Conservation (phyloP, 23 tunicate genomes). For the Ciona savignyi region DNA sequence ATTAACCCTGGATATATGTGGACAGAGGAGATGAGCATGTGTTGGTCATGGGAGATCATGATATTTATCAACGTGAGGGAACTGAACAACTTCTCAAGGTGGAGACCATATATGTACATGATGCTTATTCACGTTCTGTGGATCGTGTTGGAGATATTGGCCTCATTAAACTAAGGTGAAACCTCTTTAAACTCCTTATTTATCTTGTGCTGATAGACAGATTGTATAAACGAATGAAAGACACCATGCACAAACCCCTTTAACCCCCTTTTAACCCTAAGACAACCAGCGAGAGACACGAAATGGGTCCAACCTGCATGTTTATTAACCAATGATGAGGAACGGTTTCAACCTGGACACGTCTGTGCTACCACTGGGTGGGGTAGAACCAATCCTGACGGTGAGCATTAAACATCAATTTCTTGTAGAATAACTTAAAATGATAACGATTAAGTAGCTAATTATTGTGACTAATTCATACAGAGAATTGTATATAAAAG, state of each 20-base stretch:
- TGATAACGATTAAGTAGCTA: too few species aligned
- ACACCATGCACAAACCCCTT: background rate
- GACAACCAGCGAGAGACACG: conserved; percentile 55
- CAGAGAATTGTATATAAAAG: too few species aligned
- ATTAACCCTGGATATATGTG: too few species aligned
- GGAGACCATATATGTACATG: conserved; percentile 40
- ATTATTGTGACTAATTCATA: too few species aligned
- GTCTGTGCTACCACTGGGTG: conserved; percentile 81
- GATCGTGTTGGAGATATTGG: conserved; percentile 77
- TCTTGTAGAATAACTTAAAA: too few species aligned
- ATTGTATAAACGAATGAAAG: background rate
- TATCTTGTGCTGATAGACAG: too few species aligned
- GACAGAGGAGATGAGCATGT: conserved; percentile 69
- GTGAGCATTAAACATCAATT: too few species aligned
- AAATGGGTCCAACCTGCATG: conserved; percentile 58
- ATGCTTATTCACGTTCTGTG: conserved; percentile 28
- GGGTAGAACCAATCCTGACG: conserved; percentile 47
- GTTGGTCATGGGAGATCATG: conserved; percentile 70
- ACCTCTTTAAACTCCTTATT: background rate
- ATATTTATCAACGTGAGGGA: conserved; percentile 42
- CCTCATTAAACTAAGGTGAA: conserved; percentile 64
- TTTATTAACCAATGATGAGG: conserved; percentile 21
- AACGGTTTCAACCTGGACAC: conserved; percentile 41
- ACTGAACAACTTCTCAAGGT: conserved; percentile 64
- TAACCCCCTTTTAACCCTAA: background rate